Evolutionary conservation across 2,888 invertebrate genomes (phyloP).

Genomic region (Drosophila setosimentum): DNA sequence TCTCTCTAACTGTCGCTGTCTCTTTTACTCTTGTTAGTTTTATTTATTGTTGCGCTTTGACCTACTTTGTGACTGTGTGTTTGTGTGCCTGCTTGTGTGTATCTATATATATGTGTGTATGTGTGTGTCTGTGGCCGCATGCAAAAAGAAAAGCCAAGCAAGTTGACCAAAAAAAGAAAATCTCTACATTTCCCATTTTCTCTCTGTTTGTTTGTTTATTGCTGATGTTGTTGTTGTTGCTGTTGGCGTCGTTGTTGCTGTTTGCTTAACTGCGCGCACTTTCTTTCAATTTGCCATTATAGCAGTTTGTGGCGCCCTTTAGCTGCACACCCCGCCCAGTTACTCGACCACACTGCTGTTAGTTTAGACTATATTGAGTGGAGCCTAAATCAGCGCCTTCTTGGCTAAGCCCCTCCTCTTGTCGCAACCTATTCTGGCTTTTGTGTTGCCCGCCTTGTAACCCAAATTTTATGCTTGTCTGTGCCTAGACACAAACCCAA

Average conservation of each 20-base stretch:
- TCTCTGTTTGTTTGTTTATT: conserved; percentile 41
- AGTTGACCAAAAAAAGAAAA: conserved; percentile 55
- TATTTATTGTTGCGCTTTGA: conserved; percentile 6
- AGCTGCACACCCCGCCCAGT: conserved; percentile 6
- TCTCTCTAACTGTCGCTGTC: conserved; percentile 4
- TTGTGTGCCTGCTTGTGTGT: conserved; percentile 29
- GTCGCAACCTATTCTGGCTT: conserved; percentile 33
- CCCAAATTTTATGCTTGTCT: conserved; percentile 63
- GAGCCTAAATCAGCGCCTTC: conserved; percentile 17
- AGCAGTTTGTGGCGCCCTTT: conserved; percentile 57
- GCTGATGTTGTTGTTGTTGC: conserved; percentile 40
- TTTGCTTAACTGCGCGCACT: conserved; percentile 62
- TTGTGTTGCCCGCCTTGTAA: conserved; percentile 68
- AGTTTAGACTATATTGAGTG: conserved; percentile 39
- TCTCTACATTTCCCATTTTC: conserved; percentile 18
- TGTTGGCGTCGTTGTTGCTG: conserved; percentile 47
- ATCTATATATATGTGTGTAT: conserved; percentile 13
- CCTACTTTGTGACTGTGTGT: conserved; percentile 11
- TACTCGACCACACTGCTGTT: background rate
- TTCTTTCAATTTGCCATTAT: conserved; percentile 62
- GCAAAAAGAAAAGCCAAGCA: conserved; percentile 49
- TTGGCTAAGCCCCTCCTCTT: conserved; percentile 2
- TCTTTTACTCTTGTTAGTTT: conserved; percentile 11
- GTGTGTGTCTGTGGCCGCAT: conserved; percentile 49
- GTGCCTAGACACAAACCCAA: conserved; percentile 23